A percentile compares a stretch with the other conserved stretches of the same genome.
Evolutionary conservation across 2,797 vertebrate genomes (phyloP).

Genomic region (Salmo trutta): DNA sequence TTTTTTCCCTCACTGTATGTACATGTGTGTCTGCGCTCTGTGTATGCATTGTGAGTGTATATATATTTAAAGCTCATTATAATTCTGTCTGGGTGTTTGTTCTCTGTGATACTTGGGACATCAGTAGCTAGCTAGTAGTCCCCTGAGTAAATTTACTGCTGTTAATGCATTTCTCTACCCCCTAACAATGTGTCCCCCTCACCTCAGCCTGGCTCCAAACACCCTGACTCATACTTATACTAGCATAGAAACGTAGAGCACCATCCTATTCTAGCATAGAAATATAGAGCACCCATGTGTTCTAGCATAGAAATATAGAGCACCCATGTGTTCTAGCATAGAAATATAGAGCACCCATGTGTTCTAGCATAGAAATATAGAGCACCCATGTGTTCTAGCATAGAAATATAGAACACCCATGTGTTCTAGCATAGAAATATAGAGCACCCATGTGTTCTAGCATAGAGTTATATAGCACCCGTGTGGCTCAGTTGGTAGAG

Average conservation of each 20-base stretch:
- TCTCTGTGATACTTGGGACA: neutral
- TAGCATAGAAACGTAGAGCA: neutral
- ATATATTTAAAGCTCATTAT: neutral
- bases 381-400: no score
- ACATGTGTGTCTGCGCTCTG: conserved; percentile 1
- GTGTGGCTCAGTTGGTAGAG: no score
- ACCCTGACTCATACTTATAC: no score
- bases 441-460: neutral
- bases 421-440: no score
- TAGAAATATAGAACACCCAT: no score
- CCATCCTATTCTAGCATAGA: neutral
- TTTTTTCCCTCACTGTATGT: neutral
- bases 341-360: no score
- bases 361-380: no score
- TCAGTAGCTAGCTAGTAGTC: neutral
- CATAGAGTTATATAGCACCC: no score
- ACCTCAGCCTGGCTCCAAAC: neutral
- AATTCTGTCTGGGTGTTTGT: neutral
- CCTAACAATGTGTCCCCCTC: neutral
- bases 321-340: no score
- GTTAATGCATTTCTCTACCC: neutral
- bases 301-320: no score
- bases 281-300: no score
- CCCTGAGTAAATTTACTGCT: neutral
- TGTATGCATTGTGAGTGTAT: conserved; percentile 1